Evolutionary conservation across 1,140 invertebrate species (phyloP), one percentile per base, ranked within the genome.

Genomic region (Condylostylus longicornis): DNA sequence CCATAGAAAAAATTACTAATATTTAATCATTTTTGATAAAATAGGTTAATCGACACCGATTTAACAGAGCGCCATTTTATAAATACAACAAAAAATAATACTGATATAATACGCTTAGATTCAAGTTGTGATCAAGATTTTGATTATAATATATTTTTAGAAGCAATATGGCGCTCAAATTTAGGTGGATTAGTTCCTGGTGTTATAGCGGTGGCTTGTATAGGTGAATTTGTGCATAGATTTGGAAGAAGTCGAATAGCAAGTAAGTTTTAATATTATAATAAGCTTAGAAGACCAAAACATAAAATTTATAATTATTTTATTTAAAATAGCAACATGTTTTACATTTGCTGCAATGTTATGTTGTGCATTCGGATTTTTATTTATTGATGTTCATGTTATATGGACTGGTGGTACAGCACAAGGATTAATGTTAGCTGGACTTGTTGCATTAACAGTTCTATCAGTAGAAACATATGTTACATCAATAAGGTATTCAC

Each of bases 21-120:
- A 22, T 41, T 27, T 20, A 29, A 25, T 33, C 41, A 35, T 40
- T 9, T 47, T 48, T 44, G 25, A 13, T 33, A 33, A 45, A 51
- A 18, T 30, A 67, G 65, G 50, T 69, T 69, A 42, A 53, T 68
- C 25, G 67, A 69, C 48, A 69, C 65, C 5, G 67, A 70, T 51
- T 42, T 70, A 18, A 64, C 61, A 2, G 46, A 53, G 6, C 58
- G 65, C 42, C 58, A 59, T 36, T 70, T 68, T 43, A 53, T 58
- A 17, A 59, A 61, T 38, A 68, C 66, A 41, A 53, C 37, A 22
- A 40, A 67, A 44, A 47, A 52, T 20, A 69, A 70, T 46, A 69
- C 66, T 42, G 67, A 66, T 8, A 54, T 59, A 35, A 31, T 60
- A 18, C 49, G 54, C 7, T 40, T 62, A 9, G 47, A 52, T 12